Evolutionary conservation across 1,140 invertebrate species (phyloP), one percentile per base, ranked within the genome.

Genomic region (Protaetia brevitarsis): DNA sequence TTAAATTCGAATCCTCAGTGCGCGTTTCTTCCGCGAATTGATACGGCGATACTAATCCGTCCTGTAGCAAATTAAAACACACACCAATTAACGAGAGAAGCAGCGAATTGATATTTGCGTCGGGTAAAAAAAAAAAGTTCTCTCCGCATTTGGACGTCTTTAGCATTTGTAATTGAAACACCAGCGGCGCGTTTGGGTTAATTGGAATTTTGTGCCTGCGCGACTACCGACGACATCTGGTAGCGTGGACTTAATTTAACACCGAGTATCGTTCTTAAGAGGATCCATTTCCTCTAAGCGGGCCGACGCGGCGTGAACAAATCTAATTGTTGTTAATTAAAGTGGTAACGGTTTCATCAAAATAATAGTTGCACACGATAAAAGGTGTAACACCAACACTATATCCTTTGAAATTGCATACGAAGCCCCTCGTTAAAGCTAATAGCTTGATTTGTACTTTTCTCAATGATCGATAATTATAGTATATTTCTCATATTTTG

Each of bases 21-120:
- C 13, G 11, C 41, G 41, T 19, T 45, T 19, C 41, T 13, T 45
- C 23, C 41, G 13, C 13, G 41, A 45, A 45, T 45, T 45, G 41
- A 45, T 45, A 45, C 41, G 13, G 13, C 41, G 23, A 19, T 21
- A 45, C n/a, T 45, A 45, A 45, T 13, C 13, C 41, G n/a, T 19
- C 3, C 8, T 4, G 16, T 45, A 45, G 13, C 11, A 21, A 45
- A 45, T 45, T 45, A 45, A 45, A 45, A 45, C 16, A 21, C 41
- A 45, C 16, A 19, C 41, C 41, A 45, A 45, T 45, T 45, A 45
- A 21, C 16, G 41, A 45, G 41, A 45, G n/a, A n/a, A n/a, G n/a
- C n/a, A n/a, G 4, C 41, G 23, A 45, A 45, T 45, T 45, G 23
- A 45, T 45, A 45, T 19, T 45, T 3, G 16, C 16, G 13, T 45